These are phyloP conservation scores for Catostylus mosaicus DNA, from an alignment of 30 jellyfish, hydroid and myxozoan species.

Conservation along the genomic window DNA sequence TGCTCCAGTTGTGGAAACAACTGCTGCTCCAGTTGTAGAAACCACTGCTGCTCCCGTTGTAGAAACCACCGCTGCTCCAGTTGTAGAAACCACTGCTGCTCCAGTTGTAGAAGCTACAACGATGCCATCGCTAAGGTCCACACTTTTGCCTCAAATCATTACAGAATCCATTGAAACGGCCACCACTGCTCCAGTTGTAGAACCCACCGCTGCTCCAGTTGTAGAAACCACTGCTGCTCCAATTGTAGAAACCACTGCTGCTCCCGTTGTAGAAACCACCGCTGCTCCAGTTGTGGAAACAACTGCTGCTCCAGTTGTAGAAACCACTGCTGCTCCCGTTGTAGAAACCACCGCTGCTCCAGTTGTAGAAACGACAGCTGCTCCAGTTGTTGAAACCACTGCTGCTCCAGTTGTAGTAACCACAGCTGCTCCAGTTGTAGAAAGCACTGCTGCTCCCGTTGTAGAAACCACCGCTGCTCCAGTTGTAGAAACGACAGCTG, in stretches of 20 bases:
- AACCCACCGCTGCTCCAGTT: slow-evolving; percentile 54
- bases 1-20: slow-evolving; percentile 28
- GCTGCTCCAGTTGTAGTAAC: slow-evolving; percentile 69
- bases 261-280: slow-evolving; percentile 26
- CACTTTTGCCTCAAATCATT: too few species aligned
- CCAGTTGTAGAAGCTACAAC: slow-evolving; percentile 26
- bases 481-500: slow-evolving; percentile 24
- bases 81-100: slow-evolving; percentile 44
- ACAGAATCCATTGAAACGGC: neutral
- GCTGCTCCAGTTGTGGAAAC: slow-evolving; percentile 53
- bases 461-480: slow-evolving; percentile 39
- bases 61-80: slow-evolving; percentile 29
- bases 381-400: slow-evolving; percentile 61
- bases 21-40: slow-evolving; percentile 40
- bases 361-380: slow-evolving; percentile 49
- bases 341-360: slow-evolving; percentile 56
- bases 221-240: slow-evolving; percentile 50
- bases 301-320: slow-evolving; percentile 42
- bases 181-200: slow-evolving; percentile 18
- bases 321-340: slow-evolving; percentile 61
- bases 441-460: slow-evolving; percentile 36
- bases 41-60: slow-evolving; percentile 12
- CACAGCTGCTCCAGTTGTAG: slow-evolving; percentile 43
- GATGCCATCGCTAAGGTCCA: too few species aligned
- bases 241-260: slow-evolving; percentile 34